A percentile compares a stretch with the other conserved stretches of the same genome.
Conservation (phyloP, 2,888 invertebrate species). For the Hydrotaea diabolus region DNA sequence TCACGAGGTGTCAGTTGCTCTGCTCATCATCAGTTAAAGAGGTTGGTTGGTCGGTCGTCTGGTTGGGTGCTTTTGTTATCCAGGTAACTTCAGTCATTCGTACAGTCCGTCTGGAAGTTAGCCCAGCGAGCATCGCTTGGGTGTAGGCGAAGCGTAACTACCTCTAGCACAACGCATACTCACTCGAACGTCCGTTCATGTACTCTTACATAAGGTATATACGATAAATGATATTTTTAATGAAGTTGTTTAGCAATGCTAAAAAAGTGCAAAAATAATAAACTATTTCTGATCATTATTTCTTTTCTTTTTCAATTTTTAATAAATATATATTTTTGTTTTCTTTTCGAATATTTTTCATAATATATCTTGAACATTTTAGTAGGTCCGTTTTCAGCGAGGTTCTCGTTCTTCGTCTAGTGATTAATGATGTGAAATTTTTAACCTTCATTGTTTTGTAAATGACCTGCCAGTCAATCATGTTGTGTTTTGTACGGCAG, state of each 20-base stretch:
- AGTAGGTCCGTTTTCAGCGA: conserved; percentile 7
- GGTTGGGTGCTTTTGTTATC: neutral
- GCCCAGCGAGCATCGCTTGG: too few species aligned
- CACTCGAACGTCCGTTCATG: too few species aligned
- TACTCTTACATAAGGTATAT: neutral
- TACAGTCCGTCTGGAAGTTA: neutral
- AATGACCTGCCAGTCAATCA: conserved; percentile 69
- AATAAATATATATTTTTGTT: conserved; percentile 32
- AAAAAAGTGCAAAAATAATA: conserved; percentile 45
- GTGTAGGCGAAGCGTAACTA: neutral
- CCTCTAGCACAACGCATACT: neutral
- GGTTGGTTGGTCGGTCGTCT: neutral
- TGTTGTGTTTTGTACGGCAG: conserved; percentile 48
- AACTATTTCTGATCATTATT: conserved; percentile 37
- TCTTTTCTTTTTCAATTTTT: conserved; percentile 23
- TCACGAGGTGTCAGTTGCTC: conserved; percentile 76
- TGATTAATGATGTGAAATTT: conserved; percentile 78
- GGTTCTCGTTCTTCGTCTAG: conserved; percentile 63
- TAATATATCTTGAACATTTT: conserved; percentile 1
- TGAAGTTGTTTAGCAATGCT: conserved; percentile 46
- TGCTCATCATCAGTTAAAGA: conserved; percentile 47
- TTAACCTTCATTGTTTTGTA: conserved; percentile 76
- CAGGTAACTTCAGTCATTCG: neutral
- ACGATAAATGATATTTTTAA: conserved; percentile 47
- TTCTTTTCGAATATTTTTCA: conserved; percentile 23